Percentiles rank a stretch among this genome's conserved stretches.
Evolutionary conservation across 2,797 vertebrate species (phyloP).

Genomic region (Pelodytes ibericus): DNA sequence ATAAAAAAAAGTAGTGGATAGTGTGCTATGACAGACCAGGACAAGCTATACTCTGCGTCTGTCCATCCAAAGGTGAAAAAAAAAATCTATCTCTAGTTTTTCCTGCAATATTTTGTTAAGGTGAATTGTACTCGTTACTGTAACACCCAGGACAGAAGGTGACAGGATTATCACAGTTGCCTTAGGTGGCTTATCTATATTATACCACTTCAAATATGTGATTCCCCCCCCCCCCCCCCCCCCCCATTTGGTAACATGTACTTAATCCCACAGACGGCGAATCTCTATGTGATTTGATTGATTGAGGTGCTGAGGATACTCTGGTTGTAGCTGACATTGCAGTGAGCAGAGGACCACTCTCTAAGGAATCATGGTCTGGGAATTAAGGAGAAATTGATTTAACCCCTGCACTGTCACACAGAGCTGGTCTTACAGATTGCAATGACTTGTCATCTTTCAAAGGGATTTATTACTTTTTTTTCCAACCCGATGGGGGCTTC

Average conservation of each 20-base stretch:
- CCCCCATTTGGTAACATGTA: constrained; percentile 41
- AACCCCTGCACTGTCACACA: not conserved
- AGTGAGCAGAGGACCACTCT: not conserved
- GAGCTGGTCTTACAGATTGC: not conserved
- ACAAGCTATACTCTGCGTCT: too few relatives aligned
- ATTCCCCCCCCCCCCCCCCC: constrained; percentile 55
- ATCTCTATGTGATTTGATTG: constrained; percentile 42
- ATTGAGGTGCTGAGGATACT: constrained; percentile 11
- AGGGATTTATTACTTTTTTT: not conserved
- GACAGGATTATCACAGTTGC: constrained; percentile 62
- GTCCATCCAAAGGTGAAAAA: too few relatives aligned
- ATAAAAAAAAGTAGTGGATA: too few relatives aligned
- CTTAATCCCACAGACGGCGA: constrained; percentile 36
- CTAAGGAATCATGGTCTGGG: not conserved
- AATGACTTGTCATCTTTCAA: not conserved
- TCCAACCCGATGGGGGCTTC: too few relatives aligned
- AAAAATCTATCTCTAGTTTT: too few relatives aligned
- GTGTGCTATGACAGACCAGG: too few relatives aligned
- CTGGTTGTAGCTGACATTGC: constrained; percentile 35
- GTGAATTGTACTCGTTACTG: not conserved
- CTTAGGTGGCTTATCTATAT: constrained; percentile 58
- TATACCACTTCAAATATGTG: constrained; percentile 61
- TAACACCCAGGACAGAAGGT: constrained; percentile 58
- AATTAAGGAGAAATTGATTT: constrained; percentile 10
- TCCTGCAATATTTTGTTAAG: not conserved